Evolutionary conservation across 1,140 invertebrate genomes (phyloP).

Genomic region (Laupala kohalensis): DNA sequence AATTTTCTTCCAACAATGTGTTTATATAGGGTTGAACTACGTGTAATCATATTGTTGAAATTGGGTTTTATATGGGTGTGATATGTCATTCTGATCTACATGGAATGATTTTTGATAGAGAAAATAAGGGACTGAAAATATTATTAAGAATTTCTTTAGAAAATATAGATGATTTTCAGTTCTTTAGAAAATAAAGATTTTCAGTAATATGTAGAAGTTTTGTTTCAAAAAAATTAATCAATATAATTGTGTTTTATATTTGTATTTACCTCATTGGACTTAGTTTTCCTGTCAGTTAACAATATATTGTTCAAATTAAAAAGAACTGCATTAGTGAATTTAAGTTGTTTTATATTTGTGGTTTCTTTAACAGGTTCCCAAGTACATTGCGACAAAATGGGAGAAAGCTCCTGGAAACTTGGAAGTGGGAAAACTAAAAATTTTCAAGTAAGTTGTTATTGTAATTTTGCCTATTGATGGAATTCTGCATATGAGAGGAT

Average conservation of each 20-base stretch:
- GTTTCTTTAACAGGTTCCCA: conserved; percentile 49
- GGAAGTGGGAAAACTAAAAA: conserved; percentile 67
- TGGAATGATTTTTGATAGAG: too few species aligned
- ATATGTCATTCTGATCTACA: too few species aligned
- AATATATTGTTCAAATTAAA: not conserved
- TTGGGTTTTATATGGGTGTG: too few species aligned
- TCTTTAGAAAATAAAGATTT: not conserved
- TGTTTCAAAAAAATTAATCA: not conserved
- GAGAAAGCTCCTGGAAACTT: conserved; percentile 62
- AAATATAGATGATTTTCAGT: too few species aligned
- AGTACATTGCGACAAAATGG: conserved; percentile 87
- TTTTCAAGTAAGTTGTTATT: conserved; percentile 42
- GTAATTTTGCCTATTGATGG: too few species aligned
- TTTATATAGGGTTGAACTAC: too few species aligned
- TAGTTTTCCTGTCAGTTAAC: not conserved
- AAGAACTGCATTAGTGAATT: not conserved
- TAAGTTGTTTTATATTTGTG: not conserved
- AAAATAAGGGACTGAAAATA: too few species aligned
- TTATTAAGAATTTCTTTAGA: too few species aligned
- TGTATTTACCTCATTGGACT: not conserved
- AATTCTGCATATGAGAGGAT: too few species aligned
- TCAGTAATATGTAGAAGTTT: not conserved
- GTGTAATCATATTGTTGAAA: too few species aligned
- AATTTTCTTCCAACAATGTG: too few species aligned
- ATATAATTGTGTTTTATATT: not conserved